A percentile compares a stretch with the other conserved stretches of the same genome.
These are phyloP conservation scores for Lepus townsendii DNA, from an alignment of 2,797 vertebrate species.

Conservation along the genomic window DNA sequence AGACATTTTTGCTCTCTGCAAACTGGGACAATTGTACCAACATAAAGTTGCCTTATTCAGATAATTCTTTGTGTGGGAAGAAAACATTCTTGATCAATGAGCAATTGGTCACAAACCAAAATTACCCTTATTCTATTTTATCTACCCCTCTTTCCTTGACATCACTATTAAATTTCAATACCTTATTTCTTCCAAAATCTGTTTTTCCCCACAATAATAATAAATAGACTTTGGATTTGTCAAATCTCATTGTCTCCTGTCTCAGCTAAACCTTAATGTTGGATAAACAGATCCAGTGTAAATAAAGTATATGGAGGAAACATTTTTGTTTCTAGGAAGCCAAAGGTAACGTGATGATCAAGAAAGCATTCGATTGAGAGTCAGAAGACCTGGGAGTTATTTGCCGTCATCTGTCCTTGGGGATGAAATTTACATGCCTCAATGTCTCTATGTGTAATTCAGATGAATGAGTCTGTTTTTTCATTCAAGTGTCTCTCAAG, in stretches of 20 bases:
- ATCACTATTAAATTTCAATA: conserved; percentile 40
- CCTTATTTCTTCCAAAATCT: background rate
- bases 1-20: background rate
- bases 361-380: conserved; percentile 31
- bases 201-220: conserved; percentile 16
- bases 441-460: background rate
- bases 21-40: background rate
- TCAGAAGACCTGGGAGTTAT: conserved; percentile 8
- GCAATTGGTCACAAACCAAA: background rate
- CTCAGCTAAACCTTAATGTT: conserved; percentile 44
- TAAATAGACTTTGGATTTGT: background rate
- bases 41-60: background rate
- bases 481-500: background rate
- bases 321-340: background rate
- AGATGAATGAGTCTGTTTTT: conserved; percentile 6
- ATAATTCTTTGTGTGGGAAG: background rate
- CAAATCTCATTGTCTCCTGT: background rate
- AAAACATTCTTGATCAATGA: background rate
- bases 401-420: background rate
- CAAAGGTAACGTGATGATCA: background rate
- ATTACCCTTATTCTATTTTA: background rate
- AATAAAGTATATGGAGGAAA: background rate
- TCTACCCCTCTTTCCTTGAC: background rate
- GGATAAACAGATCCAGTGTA: too few species aligned
- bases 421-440: background rate